These are phyloP conservation scores for Tetranychus cinnabarinus DNA, from an alignment of 1,140 invertebrate species.

Conservation along the genomic window DNA sequence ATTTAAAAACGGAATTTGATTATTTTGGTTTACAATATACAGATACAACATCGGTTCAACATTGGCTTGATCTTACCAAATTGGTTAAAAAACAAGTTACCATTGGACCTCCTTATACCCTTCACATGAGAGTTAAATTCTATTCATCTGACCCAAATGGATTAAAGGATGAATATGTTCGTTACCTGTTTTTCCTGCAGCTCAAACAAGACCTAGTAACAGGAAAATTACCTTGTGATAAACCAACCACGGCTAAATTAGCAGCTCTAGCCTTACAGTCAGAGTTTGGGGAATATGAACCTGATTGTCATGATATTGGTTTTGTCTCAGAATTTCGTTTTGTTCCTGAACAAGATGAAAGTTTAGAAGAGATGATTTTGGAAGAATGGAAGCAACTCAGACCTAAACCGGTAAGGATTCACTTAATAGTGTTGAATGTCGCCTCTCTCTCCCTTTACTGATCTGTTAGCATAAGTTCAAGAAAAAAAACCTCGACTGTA, in stretches of 20 bases:
- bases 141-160: conserved; percentile 94
- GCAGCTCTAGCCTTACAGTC: conserved; percentile 86
- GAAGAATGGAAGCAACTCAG: conserved; percentile 59
- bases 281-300: conserved; percentile 91
- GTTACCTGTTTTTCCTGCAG: conserved; percentile 33
- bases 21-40: conserved; percentile 98
- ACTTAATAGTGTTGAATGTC: too few species aligned
- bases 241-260: conserved; percentile 65
- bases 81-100: conserved; percentile 94
- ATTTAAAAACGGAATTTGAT: conserved; percentile 63
- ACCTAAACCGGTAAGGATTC: conserved; percentile 21
- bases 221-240: conserved; percentile 60
- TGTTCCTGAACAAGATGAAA: conserved; percentile 69
- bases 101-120: conserved; percentile 61
- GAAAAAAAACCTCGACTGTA: too few species aligned
- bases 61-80: conserved; percentile 96
- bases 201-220: conserved; percentile 85
- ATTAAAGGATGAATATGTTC: conserved; percentile 69
- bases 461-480: too few species aligned
- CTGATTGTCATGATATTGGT: conserved; percentile 55
- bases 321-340: conserved; percentile 95
- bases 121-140: conserved; percentile 90
- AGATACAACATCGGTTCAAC: conserved; percentile 46
- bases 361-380: conserved; percentile 61
- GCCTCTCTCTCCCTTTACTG: too few species aligned